phyloP scores from a whole-genome alignment of 2,888 invertebrate genomes.

The Anthoptus insignis region DNA sequence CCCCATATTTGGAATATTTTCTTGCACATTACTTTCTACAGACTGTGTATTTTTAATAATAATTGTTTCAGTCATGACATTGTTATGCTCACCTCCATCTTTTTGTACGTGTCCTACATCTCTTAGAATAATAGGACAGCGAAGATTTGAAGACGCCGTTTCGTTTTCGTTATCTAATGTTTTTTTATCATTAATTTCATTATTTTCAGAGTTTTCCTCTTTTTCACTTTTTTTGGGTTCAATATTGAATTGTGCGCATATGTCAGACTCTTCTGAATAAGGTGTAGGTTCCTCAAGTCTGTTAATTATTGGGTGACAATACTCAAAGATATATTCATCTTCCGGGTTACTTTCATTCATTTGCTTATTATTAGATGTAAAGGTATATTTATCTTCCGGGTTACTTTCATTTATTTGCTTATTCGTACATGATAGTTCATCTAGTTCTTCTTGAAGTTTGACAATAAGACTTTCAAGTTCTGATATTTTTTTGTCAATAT shows the following conservation, averaged over 20 bases:
- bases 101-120: constrained; percentile 27
- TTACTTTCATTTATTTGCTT: constrained; percentile 24
- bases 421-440: constrained; percentile 53
- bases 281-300: constrained; percentile 7
- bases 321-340: too few relatives aligned
- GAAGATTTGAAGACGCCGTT: constrained; percentile 5
- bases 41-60: background rate
- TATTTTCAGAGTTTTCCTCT: constrained; percentile 9
- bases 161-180: background rate
- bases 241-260: constrained; percentile 9
- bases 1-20: background rate
- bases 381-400: constrained; percentile 4
- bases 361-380: too few relatives aligned
- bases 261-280: constrained; percentile 10
- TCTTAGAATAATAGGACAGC: constrained; percentile 28
- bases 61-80: background rate
- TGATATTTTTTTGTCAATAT: constrained; percentile 64
- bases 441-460: constrained; percentile 65
- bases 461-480: constrained; percentile 62
- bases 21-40: background rate
- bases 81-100: background rate
- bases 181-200: too few relatives aligned
- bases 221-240: constrained; percentile 8
- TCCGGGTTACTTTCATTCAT: too few relatives aligned
- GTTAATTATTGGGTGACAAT: constrained; percentile 3